Evolutionary conservation across 2,888 invertebrate genomes (phyloP), one percentile per base, ranked within the genome.

Genomic region (Liodrosophila aerea): DNA sequence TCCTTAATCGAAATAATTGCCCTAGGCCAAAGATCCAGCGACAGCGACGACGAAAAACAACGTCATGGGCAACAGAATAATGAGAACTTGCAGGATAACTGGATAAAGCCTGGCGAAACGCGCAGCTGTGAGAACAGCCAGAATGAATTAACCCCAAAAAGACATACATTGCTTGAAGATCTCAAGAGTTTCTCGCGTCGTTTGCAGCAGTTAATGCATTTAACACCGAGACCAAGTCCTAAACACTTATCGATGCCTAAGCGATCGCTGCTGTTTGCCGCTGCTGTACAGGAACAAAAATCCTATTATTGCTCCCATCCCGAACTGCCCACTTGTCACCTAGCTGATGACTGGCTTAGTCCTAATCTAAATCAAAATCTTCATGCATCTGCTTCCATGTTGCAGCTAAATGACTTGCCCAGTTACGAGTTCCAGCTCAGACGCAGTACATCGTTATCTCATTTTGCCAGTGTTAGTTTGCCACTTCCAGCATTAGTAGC

Each of bases 101-200:
- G 89, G 89, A 89, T 90, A 36, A 85, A 86, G 51, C 90, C 90
- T 0, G 89, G 88, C 8, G 82, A 77, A 18, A 74, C 72, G 1
- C 77, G 84, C 2, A 87, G 87, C 52, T 71, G 74, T 5, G 88
- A 88, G 49, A 88, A 88, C n/a, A 75, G 82, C 12, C 86, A 87
- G 39, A 64, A 68, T 2, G 78, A 85, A 2, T 52, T 85, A 49
- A 60, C 64, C 5, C 76, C 71, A 29, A 70, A 81, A 29, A 77
- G 85, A 1, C 77, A 75, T 36, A 87, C 88, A 1, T 31, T 88
- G 18, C 41, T 89, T 27, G 83, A 86, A 15, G 88, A 89, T 43
- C 58, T 90, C 1, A 87, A 81, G 58, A 75, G 80, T 22, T 85
- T 86, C 52, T 87, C 87, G 1, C 86, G 73, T 5, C 86, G 86